These are phyloP conservation scores for Hemicentrotus pulcherrimus DNA, from an alignment of 35 echinoderm and acorn worm species.

Conservation along the genomic window DNA sequence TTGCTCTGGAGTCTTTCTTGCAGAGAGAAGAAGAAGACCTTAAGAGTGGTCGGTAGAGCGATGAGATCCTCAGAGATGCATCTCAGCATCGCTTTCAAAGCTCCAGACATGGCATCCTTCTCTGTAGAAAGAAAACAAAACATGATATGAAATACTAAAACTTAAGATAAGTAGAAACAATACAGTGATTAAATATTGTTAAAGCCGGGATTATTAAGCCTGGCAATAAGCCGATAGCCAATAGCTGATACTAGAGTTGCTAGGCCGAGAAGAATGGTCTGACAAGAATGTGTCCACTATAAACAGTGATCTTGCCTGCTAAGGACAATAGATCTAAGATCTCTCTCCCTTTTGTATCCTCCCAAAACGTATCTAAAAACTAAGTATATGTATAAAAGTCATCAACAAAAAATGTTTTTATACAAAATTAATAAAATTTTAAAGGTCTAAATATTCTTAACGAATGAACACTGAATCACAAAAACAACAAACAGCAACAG, in stretches of 20 bases:
- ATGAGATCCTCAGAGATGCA: slow-evolving; percentile 58
- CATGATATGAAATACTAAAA: not conserved
- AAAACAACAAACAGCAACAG: too few relatives aligned
- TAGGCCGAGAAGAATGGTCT: not conserved
- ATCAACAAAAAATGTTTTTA: too few relatives aligned
- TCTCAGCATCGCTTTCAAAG: slow-evolving; percentile 54
- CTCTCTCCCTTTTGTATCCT: too few relatives aligned
- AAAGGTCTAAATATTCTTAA: too few relatives aligned
- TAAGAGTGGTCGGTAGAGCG: slow-evolving; percentile 70
- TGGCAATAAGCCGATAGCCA: too few relatives aligned
- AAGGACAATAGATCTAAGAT: too few relatives aligned
- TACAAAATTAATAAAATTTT: too few relatives aligned
- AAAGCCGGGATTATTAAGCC: too few relatives aligned
- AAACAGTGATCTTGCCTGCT: too few relatives aligned
- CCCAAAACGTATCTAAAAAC: too few relatives aligned
- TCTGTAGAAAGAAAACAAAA: slow-evolving; percentile 52
- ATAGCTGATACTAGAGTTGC: not conserved
- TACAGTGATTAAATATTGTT: not conserved
- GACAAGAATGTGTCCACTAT: not conserved
- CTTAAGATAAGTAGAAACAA: not conserved
- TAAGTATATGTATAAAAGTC: too few relatives aligned
- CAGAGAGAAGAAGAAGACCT: slow-evolving; percentile 76
- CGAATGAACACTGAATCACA: too few relatives aligned
- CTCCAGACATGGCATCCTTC: slow-evolving; percentile 56
- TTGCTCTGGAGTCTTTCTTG: slow-evolving; percentile 68